Evolutionary conservation across 2,113 vertebrate genomes (phyloP), one percentile per base, ranked within the genome.

Genomic region (Opisthocomus hoazin): DNA sequence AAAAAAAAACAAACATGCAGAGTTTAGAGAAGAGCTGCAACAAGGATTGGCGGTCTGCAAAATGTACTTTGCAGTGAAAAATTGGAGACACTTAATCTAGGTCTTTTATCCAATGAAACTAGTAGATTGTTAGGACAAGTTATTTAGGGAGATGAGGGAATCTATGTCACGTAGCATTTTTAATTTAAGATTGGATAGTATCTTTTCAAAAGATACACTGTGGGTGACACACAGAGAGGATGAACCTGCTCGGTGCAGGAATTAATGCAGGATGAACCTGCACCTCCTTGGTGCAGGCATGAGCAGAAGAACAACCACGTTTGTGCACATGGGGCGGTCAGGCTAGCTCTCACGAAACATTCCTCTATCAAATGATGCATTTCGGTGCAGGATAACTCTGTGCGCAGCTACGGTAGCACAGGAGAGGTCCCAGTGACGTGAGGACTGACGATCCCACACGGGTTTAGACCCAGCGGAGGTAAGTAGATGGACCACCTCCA

Each of bases 311-410:
- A 45, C 9, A 19, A 29, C 58, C 12, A 39, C 26, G 2, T 27
- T 21, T 39, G 37, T 45, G 60, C 22, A 5, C 3, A 3, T 11
- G 27, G 21, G n/a, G 21, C 1, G 12, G 60, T 15, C 1, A 7
- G 53, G 68, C 34, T 34, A 13, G 60, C 46, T 32, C n/a, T 50
- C 30, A 1, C 4, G 61, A 15, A 34, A 5, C 21, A 1, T 1
- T 6, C 30, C 63, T 11, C 9, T 9, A 2, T 10, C 24, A 6
- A 1, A 1, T 39, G 5, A 2, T 5, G 39, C 21, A 0, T 48
- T 36, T 30, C 29, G 24, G 36, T 24, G 50, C 8, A 4, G 50
- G 29, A 4, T 27, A 9, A 4, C 39, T 11, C 46, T 43, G 26
- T 1, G 26, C 34, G 39, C 46, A 18, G 46, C 2, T 27, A 3